Evolutionary conservation across 2,797 vertebrate genomes (phyloP), one percentile per base, ranked within the genome.

Genomic region (Denticeps clupeoides): DNA sequence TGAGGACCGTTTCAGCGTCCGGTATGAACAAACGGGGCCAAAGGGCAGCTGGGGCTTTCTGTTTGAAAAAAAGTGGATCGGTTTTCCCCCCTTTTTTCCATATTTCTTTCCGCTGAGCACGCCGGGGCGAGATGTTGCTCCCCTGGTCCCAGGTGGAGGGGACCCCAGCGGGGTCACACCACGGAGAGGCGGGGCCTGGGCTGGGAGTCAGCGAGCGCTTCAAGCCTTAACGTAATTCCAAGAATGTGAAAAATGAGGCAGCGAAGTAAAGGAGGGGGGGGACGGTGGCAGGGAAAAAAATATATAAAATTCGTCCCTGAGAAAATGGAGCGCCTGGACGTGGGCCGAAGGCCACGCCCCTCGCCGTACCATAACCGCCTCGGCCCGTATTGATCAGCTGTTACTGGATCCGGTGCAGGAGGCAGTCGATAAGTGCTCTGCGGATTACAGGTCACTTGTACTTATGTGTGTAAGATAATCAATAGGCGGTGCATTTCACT

Each of bases 161-260:
- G 35, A 11, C n/a, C n/a, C n/a, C n/a, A n/a, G n/a, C n/a, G n/a
- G n/a, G n/a, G n/a, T n/a, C n/a, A n/a, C n/a, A n/a, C n/a, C n/a
- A n/a, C n/a, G 52, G 67, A 68, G 63, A 69, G 85, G 82, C 86
- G 82, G 80, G 74, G 73, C 83, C 88, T 84, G 85, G 89, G 85
- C 83, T 80, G 74, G 79, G 84, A 87, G 83, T 85, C 86, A 89
- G 87, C 82, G 60, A 90, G 88, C 81, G 87, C 90, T 90, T 93
- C 87, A 90, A 94, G 91, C 90, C 88, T 93, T 93, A 95, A 93
- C 87, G 83, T 92, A 92, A 96, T 90, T 92, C 90, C 86, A 94
- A 93, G 91, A 96, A 96, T 96, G 87, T 95, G 88, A 93, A 93
- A 95, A 96, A 96, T 93, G 89, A 93, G 90, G 90, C 86, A 68